phyloP scores from a whole-genome alignment of 2,797 vertebrate species.

The Podargus strigoides region DNA sequence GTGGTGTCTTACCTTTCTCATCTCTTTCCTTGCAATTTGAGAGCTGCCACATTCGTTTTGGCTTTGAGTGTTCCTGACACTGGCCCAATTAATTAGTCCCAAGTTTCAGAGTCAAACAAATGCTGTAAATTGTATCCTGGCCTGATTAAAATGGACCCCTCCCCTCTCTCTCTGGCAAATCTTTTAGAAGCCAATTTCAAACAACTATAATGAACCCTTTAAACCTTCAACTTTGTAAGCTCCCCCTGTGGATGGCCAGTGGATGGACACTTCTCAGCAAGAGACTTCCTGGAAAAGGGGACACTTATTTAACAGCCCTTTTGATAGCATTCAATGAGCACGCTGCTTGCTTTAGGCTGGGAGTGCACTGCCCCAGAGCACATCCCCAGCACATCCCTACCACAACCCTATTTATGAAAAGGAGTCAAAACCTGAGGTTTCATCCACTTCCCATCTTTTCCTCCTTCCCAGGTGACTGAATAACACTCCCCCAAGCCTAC shows the following conservation, averaged over 20 bases:
- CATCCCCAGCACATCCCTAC: background rate
- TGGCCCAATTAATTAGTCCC: background rate
- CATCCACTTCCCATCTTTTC: background rate
- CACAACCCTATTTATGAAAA: background rate
- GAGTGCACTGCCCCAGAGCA: background rate
- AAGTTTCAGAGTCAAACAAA: background rate
- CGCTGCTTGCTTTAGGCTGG: background rate
- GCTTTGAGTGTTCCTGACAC: background rate
- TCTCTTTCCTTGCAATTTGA: background rate
- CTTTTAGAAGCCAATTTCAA: background rate
- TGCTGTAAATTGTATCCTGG: background rate
- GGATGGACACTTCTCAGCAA: background rate
- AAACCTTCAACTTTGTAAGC: background rate
- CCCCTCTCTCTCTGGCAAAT: background rate
- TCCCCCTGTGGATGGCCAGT: background rate
- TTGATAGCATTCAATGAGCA: accelerated
- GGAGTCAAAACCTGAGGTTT: background rate
- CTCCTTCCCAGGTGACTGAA: background rate
- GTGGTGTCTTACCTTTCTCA: background rate
- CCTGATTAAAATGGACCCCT: background rate
- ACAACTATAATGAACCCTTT: background rate
- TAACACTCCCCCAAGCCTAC: background rate
- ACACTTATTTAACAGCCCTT: background rate
- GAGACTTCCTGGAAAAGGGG: accelerated
- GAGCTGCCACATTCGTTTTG: background rate